Conservation (phyloP, 2,113 vertebrate genomes). For the Eurystomus gularis region DNA sequence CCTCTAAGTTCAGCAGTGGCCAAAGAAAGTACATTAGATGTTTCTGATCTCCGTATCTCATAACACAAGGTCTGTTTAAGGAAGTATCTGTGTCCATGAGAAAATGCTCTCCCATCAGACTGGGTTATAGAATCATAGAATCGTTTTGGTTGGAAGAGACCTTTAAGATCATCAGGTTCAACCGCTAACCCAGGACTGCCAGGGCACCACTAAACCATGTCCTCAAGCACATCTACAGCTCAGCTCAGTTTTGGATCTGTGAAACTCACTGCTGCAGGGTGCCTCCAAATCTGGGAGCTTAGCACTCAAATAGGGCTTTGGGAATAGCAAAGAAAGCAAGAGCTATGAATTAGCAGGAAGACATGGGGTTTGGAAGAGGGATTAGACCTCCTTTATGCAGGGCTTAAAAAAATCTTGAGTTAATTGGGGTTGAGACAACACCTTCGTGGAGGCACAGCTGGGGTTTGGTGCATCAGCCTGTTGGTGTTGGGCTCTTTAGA, state of each 20-base stretch:
- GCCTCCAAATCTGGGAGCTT: not conserved
- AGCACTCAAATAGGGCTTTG: not conserved
- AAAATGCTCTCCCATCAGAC: not conserved
- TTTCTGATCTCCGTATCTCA: not conserved
- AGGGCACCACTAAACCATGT: not conserved
- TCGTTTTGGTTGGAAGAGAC: not conserved
- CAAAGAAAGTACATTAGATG: not conserved
- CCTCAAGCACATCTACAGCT: not conserved
- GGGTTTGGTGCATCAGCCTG: not conserved
- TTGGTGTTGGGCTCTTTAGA: not conserved
- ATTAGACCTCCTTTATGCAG: not conserved
- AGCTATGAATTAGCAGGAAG: not conserved
- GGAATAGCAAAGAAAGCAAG: not conserved
- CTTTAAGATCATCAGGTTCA: not conserved
- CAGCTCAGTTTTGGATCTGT: not conserved
- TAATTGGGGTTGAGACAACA: not conserved
- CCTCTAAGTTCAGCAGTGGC: not conserved
- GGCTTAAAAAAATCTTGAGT: not conserved
- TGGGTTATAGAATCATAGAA: not conserved
- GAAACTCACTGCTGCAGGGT: not conserved
- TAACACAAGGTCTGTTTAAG: not conserved
- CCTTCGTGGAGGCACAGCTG: not conserved
- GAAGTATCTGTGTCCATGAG: not conserved
- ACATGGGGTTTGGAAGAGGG: not conserved
- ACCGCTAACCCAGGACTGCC: no score